These are phyloP conservation scores for Pegea sp. DNA, from an alignment of 23 tunicate species.

Conservation along the genomic window DNA sequence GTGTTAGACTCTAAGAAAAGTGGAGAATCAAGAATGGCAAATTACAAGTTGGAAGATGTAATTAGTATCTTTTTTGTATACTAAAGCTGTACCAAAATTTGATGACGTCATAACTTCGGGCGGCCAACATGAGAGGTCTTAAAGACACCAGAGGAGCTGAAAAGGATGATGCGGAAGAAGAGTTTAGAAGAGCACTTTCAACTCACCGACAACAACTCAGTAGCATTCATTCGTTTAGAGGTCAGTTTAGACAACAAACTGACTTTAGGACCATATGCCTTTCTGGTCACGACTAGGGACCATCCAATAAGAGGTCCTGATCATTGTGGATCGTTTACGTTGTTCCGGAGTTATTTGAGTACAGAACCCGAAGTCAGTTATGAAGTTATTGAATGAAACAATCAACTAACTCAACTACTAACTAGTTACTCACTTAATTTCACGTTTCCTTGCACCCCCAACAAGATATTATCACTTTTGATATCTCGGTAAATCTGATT, in stretches of 20 bases:
- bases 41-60: no score
- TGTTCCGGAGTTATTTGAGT: slow-evolving; percentile 98
- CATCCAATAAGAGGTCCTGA: slow-evolving; percentile 99
- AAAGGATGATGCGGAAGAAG: no score
- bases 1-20: no score
- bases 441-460: slow-evolving; percentile 98
- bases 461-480: slow-evolving; percentile 90
- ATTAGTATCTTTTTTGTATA: no score
- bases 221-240: no score
- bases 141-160: slow-evolving; percentile 70
- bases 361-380: slow-evolving; percentile 99
- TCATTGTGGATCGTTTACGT: slow-evolving; percentile 92
- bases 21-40: no score
- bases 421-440: slow-evolving; percentile 96
- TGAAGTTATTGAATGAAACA: no score
- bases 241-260: neutral
- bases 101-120: no score
- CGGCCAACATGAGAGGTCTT: slow-evolving; percentile 84
- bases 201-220: no score
- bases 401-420: no score
- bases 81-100: no score
- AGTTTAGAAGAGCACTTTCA: no score
- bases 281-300: slow-evolving; percentile 98
- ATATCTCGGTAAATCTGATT: slow-evolving; percentile 96
- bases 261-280: slow-evolving; percentile 98